Conservation (phyloP, 2,888 invertebrate species). For the Nasonia oneida region DNA sequence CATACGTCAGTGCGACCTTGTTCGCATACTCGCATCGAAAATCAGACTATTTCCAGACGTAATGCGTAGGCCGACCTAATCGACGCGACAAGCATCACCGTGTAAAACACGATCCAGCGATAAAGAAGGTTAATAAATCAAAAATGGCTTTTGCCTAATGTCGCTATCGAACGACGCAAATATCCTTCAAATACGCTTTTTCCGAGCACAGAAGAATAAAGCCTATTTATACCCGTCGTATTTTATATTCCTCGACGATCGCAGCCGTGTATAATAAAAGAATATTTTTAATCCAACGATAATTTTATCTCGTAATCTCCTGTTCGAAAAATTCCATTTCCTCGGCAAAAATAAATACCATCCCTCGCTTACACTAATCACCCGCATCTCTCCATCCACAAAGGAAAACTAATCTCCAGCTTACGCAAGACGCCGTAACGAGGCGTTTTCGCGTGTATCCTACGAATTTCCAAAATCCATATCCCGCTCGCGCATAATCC, state of each 20-base stretch:
- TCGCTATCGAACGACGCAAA: too few relatives aligned
- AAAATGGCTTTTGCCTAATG: constrained; percentile 33
- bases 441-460: constrained; percentile 9
- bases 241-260: background rate
- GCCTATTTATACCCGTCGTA: background rate
- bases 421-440: background rate
- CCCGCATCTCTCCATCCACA: constrained; percentile 26
- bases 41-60: background rate
- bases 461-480: constrained; percentile 42
- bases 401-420: constrained; percentile 13
- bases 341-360: constrained; percentile 21
- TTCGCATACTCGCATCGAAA: background rate
- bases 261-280: background rate
- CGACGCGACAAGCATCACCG: constrained; percentile 45
- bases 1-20: background rate
- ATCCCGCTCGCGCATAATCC: constrained; percentile 16
- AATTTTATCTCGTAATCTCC: background rate
- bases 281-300: background rate
- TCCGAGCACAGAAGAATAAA: background rate
- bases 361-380: constrained; percentile 27
- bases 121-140: constrained; percentile 43
- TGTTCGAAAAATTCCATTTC: background rate
- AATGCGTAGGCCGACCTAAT: constrained; percentile 36
- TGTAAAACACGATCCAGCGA: constrained; percentile 44
- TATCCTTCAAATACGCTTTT: background rate